phyloP scores from a whole-genome alignment of 2,113 vertebrate genomes.

The Platycercus adscitus region DNA sequence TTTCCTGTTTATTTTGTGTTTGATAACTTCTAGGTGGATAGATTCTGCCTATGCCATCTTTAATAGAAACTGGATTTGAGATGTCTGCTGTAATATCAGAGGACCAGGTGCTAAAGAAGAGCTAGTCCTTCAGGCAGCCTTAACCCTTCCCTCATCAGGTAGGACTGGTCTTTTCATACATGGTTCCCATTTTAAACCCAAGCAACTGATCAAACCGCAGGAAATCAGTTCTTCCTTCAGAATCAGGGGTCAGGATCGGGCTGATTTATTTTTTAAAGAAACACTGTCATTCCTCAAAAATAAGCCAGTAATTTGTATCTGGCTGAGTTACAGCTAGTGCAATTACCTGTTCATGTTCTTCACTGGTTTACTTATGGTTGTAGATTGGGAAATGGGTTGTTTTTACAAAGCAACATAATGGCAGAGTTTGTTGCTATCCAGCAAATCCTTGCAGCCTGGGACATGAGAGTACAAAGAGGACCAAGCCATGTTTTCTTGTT shows the following conservation, averaged over 20 bases:
- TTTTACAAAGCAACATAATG: not conserved
- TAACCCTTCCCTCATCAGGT: not conserved
- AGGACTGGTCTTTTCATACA: not conserved
- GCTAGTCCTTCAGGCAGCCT: not conserved
- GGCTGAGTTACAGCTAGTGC: not conserved
- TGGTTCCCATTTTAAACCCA: not conserved
- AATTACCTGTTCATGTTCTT: not conserved
- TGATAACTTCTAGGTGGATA: not conserved
- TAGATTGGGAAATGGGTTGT: not conserved
- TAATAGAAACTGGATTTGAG: not conserved
- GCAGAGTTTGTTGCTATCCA: not conserved
- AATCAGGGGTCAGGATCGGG: accelerated
- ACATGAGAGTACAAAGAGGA: not conserved
- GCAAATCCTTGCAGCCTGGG: not conserved
- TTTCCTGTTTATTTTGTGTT: conserved; percentile 27
- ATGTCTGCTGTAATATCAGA: not conserved
- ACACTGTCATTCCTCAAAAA: not conserved
- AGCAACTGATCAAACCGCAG: not conserved
- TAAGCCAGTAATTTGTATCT: not conserved
- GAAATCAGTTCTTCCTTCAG: not conserved
- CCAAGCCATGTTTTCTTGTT: not conserved
- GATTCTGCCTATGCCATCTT: not conserved
- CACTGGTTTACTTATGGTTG: not conserved
- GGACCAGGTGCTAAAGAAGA: not conserved
- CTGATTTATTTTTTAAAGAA: not conserved